Conservation (phyloP, 2,888 invertebrate genomes). For the Erebia epiphron region DNA sequence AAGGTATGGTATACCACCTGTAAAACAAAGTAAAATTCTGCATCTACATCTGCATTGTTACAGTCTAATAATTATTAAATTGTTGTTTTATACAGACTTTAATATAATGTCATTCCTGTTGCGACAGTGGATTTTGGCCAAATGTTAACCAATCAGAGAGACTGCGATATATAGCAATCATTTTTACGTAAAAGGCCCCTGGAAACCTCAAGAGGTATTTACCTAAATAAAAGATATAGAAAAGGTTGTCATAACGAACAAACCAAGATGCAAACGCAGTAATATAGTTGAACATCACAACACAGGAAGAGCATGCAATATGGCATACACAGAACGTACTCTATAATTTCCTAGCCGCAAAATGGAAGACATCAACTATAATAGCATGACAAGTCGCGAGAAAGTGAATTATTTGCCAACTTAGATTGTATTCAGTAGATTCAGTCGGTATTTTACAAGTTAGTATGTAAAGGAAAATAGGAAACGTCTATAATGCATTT, state of each 20-base stretch:
- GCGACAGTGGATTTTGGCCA: no score
- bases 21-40: no score
- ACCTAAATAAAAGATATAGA: neutral
- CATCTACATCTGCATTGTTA: no score
- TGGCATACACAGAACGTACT: conserved; percentile 38
- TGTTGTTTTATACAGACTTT: no score
- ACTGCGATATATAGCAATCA: no score
- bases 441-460: neutral
- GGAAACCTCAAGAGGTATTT: no score
- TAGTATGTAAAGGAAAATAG: conserved; percentile 1
- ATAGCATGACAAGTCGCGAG: conserved; percentile 19
- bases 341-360: conserved; percentile 33
- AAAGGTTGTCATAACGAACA: neutral
- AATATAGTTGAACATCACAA: conserved; percentile 13
- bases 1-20: no score
- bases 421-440: conserved; percentile 3
- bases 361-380: conserved; percentile 11
- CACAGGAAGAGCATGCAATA: conserved; percentile 24
- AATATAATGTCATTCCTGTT: no score
- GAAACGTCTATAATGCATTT: no score
- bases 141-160: no score
- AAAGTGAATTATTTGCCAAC: conserved; percentile 16
- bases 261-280: neutral
- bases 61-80: no score
- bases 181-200: no score